phyloP scores from a whole-genome alignment of 1,140 invertebrate species.

The Lasioglossum albipes region DNA sequence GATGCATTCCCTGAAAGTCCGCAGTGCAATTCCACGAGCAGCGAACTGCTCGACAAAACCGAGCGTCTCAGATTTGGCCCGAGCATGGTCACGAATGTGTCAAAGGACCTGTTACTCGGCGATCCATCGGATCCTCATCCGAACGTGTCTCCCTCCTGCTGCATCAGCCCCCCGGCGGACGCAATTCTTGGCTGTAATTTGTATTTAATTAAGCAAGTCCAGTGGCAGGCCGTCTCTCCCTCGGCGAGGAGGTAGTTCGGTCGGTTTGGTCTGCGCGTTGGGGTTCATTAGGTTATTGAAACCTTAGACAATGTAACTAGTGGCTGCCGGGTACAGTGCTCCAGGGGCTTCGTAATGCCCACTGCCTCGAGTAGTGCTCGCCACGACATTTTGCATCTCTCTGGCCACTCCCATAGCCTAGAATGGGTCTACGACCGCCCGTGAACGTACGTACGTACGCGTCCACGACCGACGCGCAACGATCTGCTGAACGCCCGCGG shows the following conservation, averaged over 20 bases:
- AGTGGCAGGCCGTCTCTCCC: conserved; percentile 32
- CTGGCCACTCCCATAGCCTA: conserved; percentile 48
- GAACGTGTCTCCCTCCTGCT: not conserved
- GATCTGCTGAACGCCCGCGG: conserved; percentile 36
- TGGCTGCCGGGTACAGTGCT: conserved; percentile 64
- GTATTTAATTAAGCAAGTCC: conserved; percentile 66
- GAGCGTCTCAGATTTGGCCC: too few species aligned
- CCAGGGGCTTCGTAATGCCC: conserved; percentile 74
- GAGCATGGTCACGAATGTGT: not conserved
- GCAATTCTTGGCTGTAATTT: conserved; percentile 65
- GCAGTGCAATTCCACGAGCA: too few species aligned
- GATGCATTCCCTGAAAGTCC: too few species aligned
- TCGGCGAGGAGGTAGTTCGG: conserved; percentile 51
- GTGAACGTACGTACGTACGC: conserved; percentile 16
- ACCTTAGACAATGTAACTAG: conserved; percentile 75
- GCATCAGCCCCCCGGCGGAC: conserved; percentile 15
- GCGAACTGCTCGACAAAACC: too few species aligned
- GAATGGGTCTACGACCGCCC: conserved; percentile 42
- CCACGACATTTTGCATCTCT: conserved; percentile 67
- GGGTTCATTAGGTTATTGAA: conserved; percentile 77
- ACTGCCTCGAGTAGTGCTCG: conserved; percentile 48
- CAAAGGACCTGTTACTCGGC: conserved; percentile 8
- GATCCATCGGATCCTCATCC: not conserved
- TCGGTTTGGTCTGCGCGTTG: conserved; percentile 57
- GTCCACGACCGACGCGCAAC: conserved; percentile 44